Evolutionary conservation across 2,113 vertebrate species (phyloP).

Genomic region (Boulengerochromis microlepis): DNA sequence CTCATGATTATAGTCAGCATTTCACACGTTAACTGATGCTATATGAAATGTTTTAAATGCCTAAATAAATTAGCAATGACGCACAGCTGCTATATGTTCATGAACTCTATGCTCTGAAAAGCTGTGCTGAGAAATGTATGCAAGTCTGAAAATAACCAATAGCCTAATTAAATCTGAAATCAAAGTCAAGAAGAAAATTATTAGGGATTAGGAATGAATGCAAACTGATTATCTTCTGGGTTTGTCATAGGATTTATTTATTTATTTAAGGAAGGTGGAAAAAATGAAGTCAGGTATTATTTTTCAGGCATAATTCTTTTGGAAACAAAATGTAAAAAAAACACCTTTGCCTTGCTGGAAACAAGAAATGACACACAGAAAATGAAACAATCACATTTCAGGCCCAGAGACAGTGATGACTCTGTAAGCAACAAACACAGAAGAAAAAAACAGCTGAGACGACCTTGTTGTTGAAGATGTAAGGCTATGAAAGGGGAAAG

Average conservation of each 20-base stretch:
- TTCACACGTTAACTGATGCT: not conserved
- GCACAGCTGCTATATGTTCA: not conserved
- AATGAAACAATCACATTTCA: not conserved
- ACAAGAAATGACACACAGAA: not conserved
- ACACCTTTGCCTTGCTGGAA: not conserved
- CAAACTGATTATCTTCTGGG: not conserved
- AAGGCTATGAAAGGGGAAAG: constrained; percentile 12
- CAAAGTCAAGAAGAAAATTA: not conserved
- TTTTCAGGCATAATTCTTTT: not conserved
- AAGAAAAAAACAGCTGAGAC: not conserved
- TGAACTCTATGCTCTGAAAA: not conserved
- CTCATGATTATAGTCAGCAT: not conserved
- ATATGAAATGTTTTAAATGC: not conserved
- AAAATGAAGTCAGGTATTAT: not conserved
- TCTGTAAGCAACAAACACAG: not conserved
- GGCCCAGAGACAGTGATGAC: not conserved
- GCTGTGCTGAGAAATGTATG: not conserved
- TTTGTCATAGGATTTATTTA: not conserved
- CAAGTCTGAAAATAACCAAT: not conserved
- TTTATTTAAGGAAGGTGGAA: fast-evolving
- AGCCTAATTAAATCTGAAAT: not conserved
- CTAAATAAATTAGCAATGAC: not conserved
- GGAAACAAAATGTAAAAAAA: not conserved
- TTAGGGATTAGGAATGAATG: not conserved
- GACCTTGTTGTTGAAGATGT: constrained; percentile 12